Base-by-base conservation (phyloP, 92 coral and sea anemone species). In the Epizoanthus stellaris region DNA sequence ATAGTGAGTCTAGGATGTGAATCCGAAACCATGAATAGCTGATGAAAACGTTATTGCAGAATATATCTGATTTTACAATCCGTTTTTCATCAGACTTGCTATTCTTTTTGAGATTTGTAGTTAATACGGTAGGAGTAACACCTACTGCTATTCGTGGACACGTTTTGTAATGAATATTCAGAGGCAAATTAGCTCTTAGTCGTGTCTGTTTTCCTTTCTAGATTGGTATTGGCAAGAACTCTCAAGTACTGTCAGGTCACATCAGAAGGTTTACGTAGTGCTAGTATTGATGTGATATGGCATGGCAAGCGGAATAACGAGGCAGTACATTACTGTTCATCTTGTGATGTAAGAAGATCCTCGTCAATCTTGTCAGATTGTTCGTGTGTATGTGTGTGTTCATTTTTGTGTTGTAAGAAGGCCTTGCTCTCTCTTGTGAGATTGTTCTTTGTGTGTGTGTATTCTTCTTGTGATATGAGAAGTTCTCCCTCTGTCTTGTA, bases 221-320 rank as follows among this genome's bases (percentile, higher is more conserved):
- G 99, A 83, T 72, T 89, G 75, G 94, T 97, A 53, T 83, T 97
- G 63, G 91, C 92, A 53, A 91, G 99, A 73, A 90, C 98, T 7
- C 87, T 93, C 73, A 97, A 88, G 77, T 97, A 94, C 77, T 89
- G 98, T 77, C 95, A 94, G 76, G 89, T 91, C 30, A 97, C 99
- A 4, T 82, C 92, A 71, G 99, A 97, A 68, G 89, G 93, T 81
- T 81, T 97, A 8, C 89, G 84, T 81, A 93, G 87, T 25, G 91
- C 94, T 86, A 94, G 94, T 43, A 90, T 97, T 17, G 93, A 93
- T 30, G 94, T 97, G 40, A 86, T 90, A 81, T 89, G 98, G 95
- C 99, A 97, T 49, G 95, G 99, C 58, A 93, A 93, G 88, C 90
- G 59, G 40, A 93, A 93, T 56, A 94, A 94, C 72, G 99, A 97